Conservation (phyloP, 1,140 invertebrate species). For the Lordiphosa mommai region DNA sequence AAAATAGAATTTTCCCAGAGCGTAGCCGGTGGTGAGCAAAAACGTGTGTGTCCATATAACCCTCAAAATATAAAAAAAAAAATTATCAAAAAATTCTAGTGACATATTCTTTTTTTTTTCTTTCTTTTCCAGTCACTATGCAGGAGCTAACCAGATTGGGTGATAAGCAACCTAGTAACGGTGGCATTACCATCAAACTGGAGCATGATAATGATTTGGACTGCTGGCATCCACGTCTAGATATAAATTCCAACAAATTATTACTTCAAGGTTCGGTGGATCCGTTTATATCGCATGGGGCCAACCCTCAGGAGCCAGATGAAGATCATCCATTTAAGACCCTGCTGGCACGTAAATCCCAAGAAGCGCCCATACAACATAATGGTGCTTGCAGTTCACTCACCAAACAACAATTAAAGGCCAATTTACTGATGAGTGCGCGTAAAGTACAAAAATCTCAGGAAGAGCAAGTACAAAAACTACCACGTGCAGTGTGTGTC, state of each 20-base stretch:
- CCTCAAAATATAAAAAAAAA: background rate
- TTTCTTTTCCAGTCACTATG: conserved; percentile 18
- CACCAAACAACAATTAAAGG: conserved; percentile 73
- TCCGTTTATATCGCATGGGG: conserved; percentile 71
- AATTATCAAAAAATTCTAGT: background rate
- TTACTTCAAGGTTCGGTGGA: conserved; percentile 73
- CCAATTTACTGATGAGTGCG: conserved; percentile 60
- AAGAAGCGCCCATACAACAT: conserved; percentile 31
- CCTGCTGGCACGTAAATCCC: conserved; percentile 41
- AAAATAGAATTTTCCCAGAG: conserved; percentile 8
- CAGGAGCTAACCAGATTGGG: conserved; percentile 29
- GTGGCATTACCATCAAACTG: conserved; percentile 48
- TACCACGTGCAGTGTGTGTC: background rate
- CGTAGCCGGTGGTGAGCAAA: conserved; percentile 18
- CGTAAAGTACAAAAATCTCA: conserved; percentile 27
- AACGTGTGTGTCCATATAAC: conserved; percentile 31
- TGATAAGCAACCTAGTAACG: conserved; percentile 20
- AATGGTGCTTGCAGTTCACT: conserved; percentile 61
- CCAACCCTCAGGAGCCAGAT: conserved; percentile 54
- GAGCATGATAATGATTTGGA: conserved; percentile 48
- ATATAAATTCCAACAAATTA: conserved; percentile 48
- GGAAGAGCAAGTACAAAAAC: conserved; percentile 2
- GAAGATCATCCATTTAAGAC: conserved; percentile 71
- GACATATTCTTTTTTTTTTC: background rate
- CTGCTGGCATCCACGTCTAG: conserved; percentile 49